Percentiles rank a stretch among this genome's conserved stretches.
These are phyloP conservation scores for Carcharodon carcharias DNA, from an alignment of 2,797 vertebrate genomes.

Conservation along the genomic window DNA sequence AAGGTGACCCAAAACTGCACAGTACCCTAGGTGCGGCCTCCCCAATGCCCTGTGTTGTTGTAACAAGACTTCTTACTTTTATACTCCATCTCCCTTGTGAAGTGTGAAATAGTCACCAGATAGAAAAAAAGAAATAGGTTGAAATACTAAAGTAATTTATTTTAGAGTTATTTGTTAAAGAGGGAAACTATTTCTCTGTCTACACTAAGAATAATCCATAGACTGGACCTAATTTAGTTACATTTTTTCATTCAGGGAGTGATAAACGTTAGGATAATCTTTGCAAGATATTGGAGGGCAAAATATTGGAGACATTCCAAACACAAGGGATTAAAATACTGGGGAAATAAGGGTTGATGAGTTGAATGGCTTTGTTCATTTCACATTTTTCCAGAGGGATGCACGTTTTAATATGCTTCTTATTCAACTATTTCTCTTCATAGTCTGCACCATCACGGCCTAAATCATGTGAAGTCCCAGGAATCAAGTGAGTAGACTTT, in stretches of 20 bases:
- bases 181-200: neutral
- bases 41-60: no score
- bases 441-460: constrained; percentile 78
- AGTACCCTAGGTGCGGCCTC: no score
- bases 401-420: neutral
- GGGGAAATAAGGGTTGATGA: neutral
- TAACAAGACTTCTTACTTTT: no score
- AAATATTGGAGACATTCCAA: neutral
- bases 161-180: neutral
- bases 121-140: neutral
- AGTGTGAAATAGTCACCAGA: neutral
- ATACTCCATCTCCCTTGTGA: no score
- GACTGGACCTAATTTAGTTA: neutral
- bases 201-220: neutral
- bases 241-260: neutral
- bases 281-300: neutral
- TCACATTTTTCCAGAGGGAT: neutral
- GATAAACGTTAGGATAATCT: neutral
- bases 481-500: constrained; percentile 83
- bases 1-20: no score
- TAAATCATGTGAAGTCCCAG: constrained; percentile 92
- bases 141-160: neutral
- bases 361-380: neutral
- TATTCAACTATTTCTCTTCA: constrained; percentile 42
- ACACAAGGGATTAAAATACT: neutral